Conservation (phyloP, 2,113 vertebrate genomes). For the Otocyon megalotis region DNA sequence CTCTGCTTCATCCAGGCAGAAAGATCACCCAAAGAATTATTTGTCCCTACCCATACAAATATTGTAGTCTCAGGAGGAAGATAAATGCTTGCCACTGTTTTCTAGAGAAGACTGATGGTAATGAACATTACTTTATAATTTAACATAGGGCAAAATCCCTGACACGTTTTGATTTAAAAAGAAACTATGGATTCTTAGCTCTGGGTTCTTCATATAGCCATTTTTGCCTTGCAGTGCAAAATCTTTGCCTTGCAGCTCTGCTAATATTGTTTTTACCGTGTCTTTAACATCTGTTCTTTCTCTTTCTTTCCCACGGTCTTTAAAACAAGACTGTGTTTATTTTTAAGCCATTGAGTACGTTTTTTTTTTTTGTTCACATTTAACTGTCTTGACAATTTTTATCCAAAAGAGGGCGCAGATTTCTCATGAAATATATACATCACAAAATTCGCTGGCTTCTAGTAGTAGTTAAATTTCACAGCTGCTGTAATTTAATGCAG, state of each 20-base stretch:
- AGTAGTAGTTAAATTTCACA: neutral
- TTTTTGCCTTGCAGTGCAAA: neutral
- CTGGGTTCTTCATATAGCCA: neutral
- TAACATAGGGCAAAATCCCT: neutral
- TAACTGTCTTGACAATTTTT: slow-evolving; percentile 57
- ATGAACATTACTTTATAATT: neutral
- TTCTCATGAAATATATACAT: slow-evolving; percentile 34
- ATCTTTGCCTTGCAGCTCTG: neutral
- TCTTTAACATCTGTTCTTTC: neutral
- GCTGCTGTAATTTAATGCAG: slow-evolving; percentile 1
- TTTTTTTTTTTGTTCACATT: neutral
- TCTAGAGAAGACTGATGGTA: neutral
- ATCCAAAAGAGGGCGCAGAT: slow-evolving; percentile 85
- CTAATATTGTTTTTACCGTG: neutral
- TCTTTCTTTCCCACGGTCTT: slow-evolving; percentile 37
- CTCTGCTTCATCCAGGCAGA: neutral
- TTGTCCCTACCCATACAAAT: neutral
- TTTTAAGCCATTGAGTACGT: slow-evolving; percentile 6
- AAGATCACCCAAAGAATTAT: neutral
- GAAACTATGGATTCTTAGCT: neutral
- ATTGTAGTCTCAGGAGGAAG: neutral
- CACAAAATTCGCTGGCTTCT: rapidly evolving
- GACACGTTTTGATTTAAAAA: neutral
- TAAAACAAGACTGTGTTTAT: slow-evolving; percentile 32
- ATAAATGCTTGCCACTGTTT: neutral